A percentile compares a stretch with the other conserved stretches of the same genome.
Evolutionary conservation across 2,797 vertebrate species (phyloP).

Genomic region (Falco berigora): DNA sequence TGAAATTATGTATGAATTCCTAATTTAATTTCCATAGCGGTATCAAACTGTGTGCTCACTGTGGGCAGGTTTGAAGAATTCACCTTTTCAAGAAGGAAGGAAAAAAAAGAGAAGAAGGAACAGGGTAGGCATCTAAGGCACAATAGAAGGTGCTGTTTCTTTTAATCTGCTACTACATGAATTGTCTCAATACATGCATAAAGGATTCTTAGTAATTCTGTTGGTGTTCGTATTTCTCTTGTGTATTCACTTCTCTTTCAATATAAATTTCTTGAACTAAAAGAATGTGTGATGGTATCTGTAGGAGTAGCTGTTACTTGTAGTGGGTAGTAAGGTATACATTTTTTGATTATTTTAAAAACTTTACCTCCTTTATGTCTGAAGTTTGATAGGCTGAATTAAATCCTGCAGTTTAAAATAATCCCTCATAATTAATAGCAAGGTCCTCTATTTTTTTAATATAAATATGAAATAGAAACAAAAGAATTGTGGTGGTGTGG

Average conservation of each 20-base stretch:
- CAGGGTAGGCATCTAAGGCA: background rate
- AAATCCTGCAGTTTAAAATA: background rate
- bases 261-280: background rate
- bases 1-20: background rate
- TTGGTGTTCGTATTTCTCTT: background rate
- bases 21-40: background rate
- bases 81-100: background rate
- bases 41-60: background rate
- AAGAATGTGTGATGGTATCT: background rate
- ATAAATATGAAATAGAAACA: background rate
- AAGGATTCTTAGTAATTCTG: background rate
- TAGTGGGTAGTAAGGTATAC: background rate
- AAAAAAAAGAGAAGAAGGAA: background rate
- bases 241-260: background rate
- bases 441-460: background rate
- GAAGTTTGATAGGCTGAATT: background rate
- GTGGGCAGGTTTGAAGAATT: background rate
- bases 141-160: background rate
- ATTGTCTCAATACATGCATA: background rate
- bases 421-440: background rate
- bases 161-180: background rate
- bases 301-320: background rate
- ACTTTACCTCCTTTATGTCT: background rate
- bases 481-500: background rate
- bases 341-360: background rate